Conservation (phyloP, 1,140 invertebrate genomes). For the Oedothorax gibbosus region DNA sequence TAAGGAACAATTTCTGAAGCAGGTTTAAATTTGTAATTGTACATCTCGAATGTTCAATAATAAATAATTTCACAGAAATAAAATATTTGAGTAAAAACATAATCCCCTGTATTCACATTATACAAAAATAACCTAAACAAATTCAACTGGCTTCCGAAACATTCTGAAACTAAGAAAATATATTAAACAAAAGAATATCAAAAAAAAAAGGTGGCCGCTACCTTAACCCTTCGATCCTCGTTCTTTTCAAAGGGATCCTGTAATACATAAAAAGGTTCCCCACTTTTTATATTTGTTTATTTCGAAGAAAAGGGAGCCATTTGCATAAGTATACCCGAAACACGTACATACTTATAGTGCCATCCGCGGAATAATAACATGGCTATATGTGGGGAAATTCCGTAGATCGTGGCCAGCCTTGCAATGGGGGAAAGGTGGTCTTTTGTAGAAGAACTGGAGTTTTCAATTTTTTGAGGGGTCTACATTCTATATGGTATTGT, state of each 20-base stretch:
- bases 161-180: background rate
- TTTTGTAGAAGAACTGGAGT: background rate
- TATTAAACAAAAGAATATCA: background rate
- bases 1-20: too few relatives aligned
- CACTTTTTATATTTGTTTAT: background rate
- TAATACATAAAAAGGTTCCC: background rate
- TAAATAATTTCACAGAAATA: too few relatives aligned
- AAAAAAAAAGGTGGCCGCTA: background rate
- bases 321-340: slow-evolving; percentile 47
- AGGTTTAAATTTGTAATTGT: too few relatives aligned
- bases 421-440: background rate
- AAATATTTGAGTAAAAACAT: too few relatives aligned
- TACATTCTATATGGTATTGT: too few relatives aligned
- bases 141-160: too few relatives aligned
- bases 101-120: too few relatives aligned
- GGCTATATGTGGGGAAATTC: slow-evolving; percentile 25
- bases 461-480: too few relatives aligned
- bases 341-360: slow-evolving; percentile 8
- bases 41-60: too few relatives aligned
- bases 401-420: too few relatives aligned
- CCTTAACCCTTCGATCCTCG: slow-evolving; percentile 7
- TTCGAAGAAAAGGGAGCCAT: slow-evolving; percentile 15
- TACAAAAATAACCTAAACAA: too few relatives aligned
- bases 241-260: background rate
- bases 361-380: slow-evolving; percentile 50